Base-by-base conservation (phyloP, 2,888 invertebrate species). In the Ceriagrion tenellum region DNA sequence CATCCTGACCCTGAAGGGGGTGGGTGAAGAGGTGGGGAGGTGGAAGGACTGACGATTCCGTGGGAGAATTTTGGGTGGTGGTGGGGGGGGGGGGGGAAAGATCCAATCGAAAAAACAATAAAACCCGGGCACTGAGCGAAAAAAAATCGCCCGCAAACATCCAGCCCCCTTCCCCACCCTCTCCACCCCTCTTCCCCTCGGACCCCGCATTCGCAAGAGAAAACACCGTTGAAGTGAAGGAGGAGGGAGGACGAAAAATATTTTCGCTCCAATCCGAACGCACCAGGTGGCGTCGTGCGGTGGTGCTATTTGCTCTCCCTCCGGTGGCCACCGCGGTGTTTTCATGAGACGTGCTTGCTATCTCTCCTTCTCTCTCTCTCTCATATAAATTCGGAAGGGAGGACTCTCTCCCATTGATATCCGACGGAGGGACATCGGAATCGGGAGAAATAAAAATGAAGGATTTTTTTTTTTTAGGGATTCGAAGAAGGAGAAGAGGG, bases 341-440 rank as follows among this genome's bases (percentile, higher is more conserved):
- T 93, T 69, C 93, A 93, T 69, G 30, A 40, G 35, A 26, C 8
- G 63, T 40, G 20, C 56, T 69, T 69, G 56, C 93, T 55, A 18
- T 20, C 93, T 35, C 91, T 69, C 93, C n/a, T n/a, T 69, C 93
- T 90, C 93, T 55, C n/a, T 20, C 93, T 35, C 91, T 69, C 93
- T 59, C 93, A n/a, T 69, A 93, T 91, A n/a, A 63, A 91, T 91
- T 59, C 59, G 59, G 18, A 40, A 59, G 23, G 40, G 91, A 23
- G 55, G 89, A 26, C 26, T 18, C n/a, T 16, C 30, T 20, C 20
- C 59, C 59, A 63, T 63, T 91, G 63, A 59, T n/a, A 69, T 59
- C n/a, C 47, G 69, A 26, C 26, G 16, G 40, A 69, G 69, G 69
- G 26, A 56, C 63, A 8, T 40, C 6, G 63, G 40, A 20, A 16